These are phyloP conservation scores for Cyrtodaria siliqua DNA, from an alignment of 2,888 invertebrate genomes.

Conservation along the genomic window DNA sequence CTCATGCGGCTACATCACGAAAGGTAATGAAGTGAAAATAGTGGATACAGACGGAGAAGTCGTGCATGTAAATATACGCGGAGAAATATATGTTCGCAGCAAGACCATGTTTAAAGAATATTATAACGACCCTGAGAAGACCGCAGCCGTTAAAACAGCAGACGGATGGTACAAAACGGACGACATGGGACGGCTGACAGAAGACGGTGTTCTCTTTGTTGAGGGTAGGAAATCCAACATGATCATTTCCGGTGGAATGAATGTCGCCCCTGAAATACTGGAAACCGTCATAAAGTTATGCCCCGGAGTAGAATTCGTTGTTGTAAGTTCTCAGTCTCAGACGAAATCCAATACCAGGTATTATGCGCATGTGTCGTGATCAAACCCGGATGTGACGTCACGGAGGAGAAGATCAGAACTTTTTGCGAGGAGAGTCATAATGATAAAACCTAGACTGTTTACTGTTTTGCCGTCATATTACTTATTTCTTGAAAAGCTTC, in stretches of 20 bases:
- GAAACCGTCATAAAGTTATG: slow-evolving; percentile 23
- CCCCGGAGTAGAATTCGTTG: slow-evolving; percentile 25
- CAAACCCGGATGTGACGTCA: slow-evolving; percentile 38
- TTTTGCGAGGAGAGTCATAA: slow-evolving; percentile 34
- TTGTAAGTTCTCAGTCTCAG: slow-evolving; percentile 53
- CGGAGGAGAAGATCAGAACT: slow-evolving; percentile 35
- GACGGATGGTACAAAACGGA: slow-evolving; percentile 54
- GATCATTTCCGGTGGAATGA: slow-evolving; percentile 41
- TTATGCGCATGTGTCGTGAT: slow-evolving; percentile 62
- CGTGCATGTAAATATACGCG: slow-evolving; percentile 24
- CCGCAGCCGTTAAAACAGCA: slow-evolving; percentile 1
- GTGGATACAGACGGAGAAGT: slow-evolving; percentile 20
- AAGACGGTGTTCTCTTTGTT: slow-evolving; percentile 33
- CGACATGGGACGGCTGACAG: slow-evolving; percentile 40
- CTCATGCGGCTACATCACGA: slow-evolving; percentile 13
- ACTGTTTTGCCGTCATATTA: slow-evolving; percentile 53
- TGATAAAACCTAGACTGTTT: slow-evolving; percentile 40
- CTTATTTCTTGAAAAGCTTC: slow-evolving; percentile 49
- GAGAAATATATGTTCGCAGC: slow-evolving; percentile 41
- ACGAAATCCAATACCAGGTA: slow-evolving; percentile 54
- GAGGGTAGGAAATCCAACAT: slow-evolving; percentile 38
- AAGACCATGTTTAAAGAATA: slow-evolving; percentile 26
- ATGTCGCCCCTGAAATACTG: slow-evolving; percentile 34
- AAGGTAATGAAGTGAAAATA: slow-evolving; percentile 35
- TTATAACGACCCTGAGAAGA: slow-evolving; percentile 42